Evolutionary conservation across 2,797 vertebrate genomes (phyloP), one percentile per base, ranked within the genome.

Genomic region (Leptodactylus fallax): DNA sequence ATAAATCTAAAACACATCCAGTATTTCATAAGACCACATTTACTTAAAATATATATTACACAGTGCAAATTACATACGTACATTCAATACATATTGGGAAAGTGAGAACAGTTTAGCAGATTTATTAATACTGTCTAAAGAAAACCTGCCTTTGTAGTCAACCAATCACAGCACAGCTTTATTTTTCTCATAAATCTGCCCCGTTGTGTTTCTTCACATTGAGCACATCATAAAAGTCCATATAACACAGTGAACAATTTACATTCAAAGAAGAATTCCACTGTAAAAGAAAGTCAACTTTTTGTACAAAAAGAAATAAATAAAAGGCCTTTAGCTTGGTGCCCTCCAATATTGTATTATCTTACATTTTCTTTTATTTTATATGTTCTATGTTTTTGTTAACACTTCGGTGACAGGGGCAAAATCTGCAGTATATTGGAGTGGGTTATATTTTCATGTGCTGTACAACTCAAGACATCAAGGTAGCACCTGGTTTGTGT

Each of bases 221-320:
- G 23, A 9, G 27, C n/a, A 78, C 58, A 61, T 36, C 12, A 10
- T 7, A 36, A 71, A 60, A 61, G 25, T n/a, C 45, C 45, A 47
- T 21, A 45, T 60, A 19, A 36, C 36, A 63, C n/a, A 58, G n/a
- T 49, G 45, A 14, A 85, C 56, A 61, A 49, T 76, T 56, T 5
- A 61, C 45, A 77, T 27, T 76, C n/a, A 80, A 45, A 79, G 25
- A 45, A 80, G 27, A 80, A 63, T 49, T 51, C 21, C 49, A 53
- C 21, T 77, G 47, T 49, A 77, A 53, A 14, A 77, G 23, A 6
- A 51, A n/a, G 47, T 51, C 3, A 51, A 71, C 27, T 17, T 17
- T 76, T 76, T 51, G 47, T n/a, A 3, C 10, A 23, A 8, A 14
- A 7, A 11, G 16, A 23, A 23, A 23, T 13, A 49, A 49, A 74